A percentile compares a stretch with the other conserved stretches of the same genome.
Conservation (phyloP, 2,797 vertebrate genomes). For the Siniperca scherzeri region DNA sequence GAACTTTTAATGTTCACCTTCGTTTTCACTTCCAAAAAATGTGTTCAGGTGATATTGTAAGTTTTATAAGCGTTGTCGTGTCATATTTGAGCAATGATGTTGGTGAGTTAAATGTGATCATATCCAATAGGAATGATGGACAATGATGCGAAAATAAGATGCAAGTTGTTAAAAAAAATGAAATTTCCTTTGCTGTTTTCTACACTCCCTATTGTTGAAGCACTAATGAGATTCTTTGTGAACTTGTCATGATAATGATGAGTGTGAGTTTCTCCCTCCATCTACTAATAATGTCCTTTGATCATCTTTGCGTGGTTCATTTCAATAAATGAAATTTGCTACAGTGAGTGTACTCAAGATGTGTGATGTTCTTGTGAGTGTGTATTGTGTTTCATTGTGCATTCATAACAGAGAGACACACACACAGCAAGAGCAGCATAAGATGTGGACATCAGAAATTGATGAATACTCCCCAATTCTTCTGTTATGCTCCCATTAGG, state of each 20-base stretch:
- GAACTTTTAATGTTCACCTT: not conserved
- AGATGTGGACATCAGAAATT: conserved; percentile 34
- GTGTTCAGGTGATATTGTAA: not conserved
- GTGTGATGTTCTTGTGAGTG: not conserved
- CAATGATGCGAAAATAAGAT: conserved; percentile 13
- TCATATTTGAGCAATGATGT: not conserved
- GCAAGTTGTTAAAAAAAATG: not conserved
- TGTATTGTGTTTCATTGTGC: conserved; percentile 10
- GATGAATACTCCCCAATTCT: conserved; percentile 33
- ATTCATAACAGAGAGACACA: conserved; percentile 3
- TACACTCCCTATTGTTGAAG: conserved; percentile 10
- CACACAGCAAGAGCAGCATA: not conserved
- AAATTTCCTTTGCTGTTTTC: not conserved
- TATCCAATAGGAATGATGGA: not conserved
- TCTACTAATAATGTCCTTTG: conserved; percentile 39
- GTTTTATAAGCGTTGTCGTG: not conserved
- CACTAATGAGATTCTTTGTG: conserved; percentile 39
- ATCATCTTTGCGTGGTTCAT: conserved; percentile 15
- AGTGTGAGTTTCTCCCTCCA: conserved; percentile 15
- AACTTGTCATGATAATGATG: conserved; percentile 14
- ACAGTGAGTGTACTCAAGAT: not conserved
- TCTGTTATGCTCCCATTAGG: conserved; percentile 37
- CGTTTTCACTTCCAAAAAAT: not conserved
- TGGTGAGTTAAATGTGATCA: not conserved
- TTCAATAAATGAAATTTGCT: conserved; percentile 9